Percentiles rank a stretch among this genome's conserved stretches.
Evolutionary conservation across 1,140 invertebrate genomes (phyloP).

Genomic region (Lasaia peninsularis): DNA sequence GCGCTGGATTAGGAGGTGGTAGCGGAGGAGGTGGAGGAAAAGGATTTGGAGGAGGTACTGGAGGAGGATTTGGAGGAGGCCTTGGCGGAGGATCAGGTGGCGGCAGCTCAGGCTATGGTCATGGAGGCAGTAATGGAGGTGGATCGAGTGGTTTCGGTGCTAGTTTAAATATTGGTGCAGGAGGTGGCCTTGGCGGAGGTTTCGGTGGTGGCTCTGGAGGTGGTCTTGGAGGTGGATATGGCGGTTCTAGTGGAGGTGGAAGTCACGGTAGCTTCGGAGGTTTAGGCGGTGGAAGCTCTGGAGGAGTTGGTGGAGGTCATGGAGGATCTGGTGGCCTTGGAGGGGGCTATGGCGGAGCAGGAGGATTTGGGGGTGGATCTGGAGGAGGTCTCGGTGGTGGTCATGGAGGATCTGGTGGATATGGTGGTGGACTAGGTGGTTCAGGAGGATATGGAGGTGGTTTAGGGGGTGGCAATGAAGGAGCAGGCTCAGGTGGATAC

Average conservation of each 20-base stretch:
- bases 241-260: slow-evolving; percentile 20
- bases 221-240: slow-evolving; percentile 16
- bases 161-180: not conserved
- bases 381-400: slow-evolving; percentile 18
- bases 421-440: slow-evolving; percentile 25
- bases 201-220: slow-evolving; percentile 15
- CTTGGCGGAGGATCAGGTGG: slow-evolving; percentile 30
- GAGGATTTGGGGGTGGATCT: slow-evolving; percentile 26
- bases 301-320: slow-evolving; percentile 18
- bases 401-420: slow-evolving; percentile 15
- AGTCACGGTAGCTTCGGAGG: slow-evolving; percentile 17
- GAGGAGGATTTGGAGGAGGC: slow-evolving; percentile 22
- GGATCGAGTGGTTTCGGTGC: slow-evolving; percentile 24
- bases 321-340: slow-evolving; percentile 25
- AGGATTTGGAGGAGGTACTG: slow-evolving; percentile 17
- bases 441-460: slow-evolving; percentile 32
- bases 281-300: slow-evolving; percentile 21
- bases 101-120: slow-evolving; percentile 27
- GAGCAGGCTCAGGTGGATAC: slow-evolving; percentile 19
- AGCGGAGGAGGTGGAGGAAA: slow-evolving; percentile 21
- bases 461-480: slow-evolving; percentile 23
- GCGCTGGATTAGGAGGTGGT: slow-evolving; percentile 22
- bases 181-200: slow-evolving; percentile 24
- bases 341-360: slow-evolving; percentile 12
- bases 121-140: slow-evolving; percentile 24